phyloP scores from a whole-genome alignment of 2,113 vertebrate genomes.

The Hippoglossus stenolepis region DNA sequence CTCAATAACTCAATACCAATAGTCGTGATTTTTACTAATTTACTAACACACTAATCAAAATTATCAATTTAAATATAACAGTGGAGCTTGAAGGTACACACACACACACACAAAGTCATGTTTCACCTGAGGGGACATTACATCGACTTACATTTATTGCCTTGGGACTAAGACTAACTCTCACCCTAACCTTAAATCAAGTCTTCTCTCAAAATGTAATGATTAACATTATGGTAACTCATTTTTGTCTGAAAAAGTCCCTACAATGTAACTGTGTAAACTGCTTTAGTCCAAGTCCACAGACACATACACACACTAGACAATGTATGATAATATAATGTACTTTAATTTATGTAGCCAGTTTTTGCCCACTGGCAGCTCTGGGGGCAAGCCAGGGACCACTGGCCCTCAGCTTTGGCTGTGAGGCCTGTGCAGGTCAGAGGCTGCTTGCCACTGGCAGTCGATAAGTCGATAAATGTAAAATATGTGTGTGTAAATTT shows the following conservation, averaged over 20 bases:
- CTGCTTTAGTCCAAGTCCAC: neutral
- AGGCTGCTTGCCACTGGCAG: neutral
- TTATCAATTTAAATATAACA: no score
- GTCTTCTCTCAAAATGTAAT: neutral
- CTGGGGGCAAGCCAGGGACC: no score
- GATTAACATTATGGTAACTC: neutral
- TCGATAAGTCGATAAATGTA: neutral
- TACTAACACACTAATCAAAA: no score
- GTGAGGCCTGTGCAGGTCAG: neutral
- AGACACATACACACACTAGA: conserved; percentile 1
- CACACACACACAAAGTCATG: neutral
- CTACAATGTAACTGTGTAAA: neutral
- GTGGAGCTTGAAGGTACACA: neutral
- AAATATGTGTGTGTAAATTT: conserved; percentile 3
- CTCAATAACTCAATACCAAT: no score
- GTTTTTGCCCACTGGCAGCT: neutral
- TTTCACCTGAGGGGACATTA: no score
- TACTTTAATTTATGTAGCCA: neutral
- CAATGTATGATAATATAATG: neutral
- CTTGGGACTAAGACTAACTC: no score
- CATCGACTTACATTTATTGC: no score
- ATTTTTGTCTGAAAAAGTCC: neutral
- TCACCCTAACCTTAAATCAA: no score
- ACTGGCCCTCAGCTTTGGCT: neutral
- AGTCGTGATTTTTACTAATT: no score